Percentiles rank a stretch among this genome's conserved stretches.
These are phyloP conservation scores for Trichomycterus rosablanca DNA, from an alignment of 2,113 vertebrate genomes.

Conservation along the genomic window DNA sequence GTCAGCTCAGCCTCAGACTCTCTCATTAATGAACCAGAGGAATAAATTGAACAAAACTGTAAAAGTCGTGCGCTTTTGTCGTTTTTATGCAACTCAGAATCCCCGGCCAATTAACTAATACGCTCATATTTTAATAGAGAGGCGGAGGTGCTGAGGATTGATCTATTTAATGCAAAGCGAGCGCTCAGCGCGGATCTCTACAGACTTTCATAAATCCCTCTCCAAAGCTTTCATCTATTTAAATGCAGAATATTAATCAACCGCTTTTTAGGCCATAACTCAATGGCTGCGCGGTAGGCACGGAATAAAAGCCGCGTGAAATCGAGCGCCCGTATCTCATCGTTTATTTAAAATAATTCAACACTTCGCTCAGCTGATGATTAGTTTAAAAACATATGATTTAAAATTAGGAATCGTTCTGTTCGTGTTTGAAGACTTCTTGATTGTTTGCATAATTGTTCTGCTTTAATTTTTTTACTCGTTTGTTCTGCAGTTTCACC, in stretches of 20 bases:
- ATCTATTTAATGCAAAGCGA: conserved; percentile 10
- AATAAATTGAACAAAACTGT: conserved; percentile 30
- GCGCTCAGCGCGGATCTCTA: conserved; percentile 34
- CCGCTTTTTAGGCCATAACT: conserved; percentile 17
- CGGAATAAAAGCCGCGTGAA: conserved; percentile 15
- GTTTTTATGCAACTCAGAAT: conserved; percentile 31
- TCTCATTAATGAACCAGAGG: conserved; percentile 41
- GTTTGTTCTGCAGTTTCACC: too few species aligned
- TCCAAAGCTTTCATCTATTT: conserved; percentile 36
- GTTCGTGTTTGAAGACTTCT: too few species aligned
- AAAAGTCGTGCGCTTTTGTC: conserved; percentile 34
- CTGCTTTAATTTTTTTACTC: too few species aligned
- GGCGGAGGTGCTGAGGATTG: conserved; percentile 21
- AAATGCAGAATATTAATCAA: conserved; percentile 43
- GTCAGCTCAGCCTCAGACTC: not conserved
- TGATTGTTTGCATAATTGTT: too few species aligned
- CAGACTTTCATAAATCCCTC: conserved; percentile 39
- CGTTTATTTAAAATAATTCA: conserved; percentile 3
- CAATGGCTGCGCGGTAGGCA: not conserved
- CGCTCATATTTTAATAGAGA: conserved; percentile 43
- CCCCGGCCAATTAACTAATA: conserved; percentile 42
- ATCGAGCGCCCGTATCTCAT: not conserved
- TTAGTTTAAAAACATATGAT: not conserved
- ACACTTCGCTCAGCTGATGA: not conserved
- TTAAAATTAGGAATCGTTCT: too few species aligned